Base-by-base conservation (phyloP, 2,888 invertebrate genomes). In the Carabus problematicus region DNA sequence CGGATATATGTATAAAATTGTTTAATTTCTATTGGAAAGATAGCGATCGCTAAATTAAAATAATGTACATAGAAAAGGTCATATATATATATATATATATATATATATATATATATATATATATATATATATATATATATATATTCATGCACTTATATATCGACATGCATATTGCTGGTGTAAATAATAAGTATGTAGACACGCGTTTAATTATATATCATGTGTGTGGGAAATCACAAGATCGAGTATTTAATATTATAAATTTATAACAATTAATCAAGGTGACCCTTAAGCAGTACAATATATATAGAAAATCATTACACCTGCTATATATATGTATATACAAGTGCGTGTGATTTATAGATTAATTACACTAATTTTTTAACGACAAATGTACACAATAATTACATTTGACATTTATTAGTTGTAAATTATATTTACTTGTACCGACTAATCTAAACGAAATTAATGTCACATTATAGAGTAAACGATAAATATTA, bases 221-320 rank as follows among this genome's bases (percentile, higher is more conserved):
- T 29, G 29, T 29, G 29, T 29, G 29, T 29, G 29, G 29, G 29
- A 29, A 61, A 61, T 49, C 49, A 61, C 29, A 61, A 47, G 39
- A 8, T 18, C 18, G 39, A 3, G 40, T 16, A 61, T n/a, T 61
- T 61, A 60, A 60, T 60, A 45, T 61, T 49, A 61, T 47, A 61
- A 61, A 49, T 61, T 61, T 61, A 61, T 61, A 49, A 49, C 40
- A 61, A 47, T 61, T 49, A 61, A 61, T 61, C 61, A 61, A 61
- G 49, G 39, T 61, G 47, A 61, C 61, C 61, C 61, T 61, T 49
- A 9, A 61, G 61, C 29, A 12, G 49, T 45, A 29, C 60, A 6
- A 45, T 45, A 45, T 45, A 45, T 1, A 45, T 3, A 14, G 3
- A 1, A 45, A 45, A 14, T 49, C 14, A 8, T 18, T 8, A 49